Evolutionary conservation across 2,113 vertebrate genomes (phyloP).

Genomic region (Cyprinus carpio): DNA sequence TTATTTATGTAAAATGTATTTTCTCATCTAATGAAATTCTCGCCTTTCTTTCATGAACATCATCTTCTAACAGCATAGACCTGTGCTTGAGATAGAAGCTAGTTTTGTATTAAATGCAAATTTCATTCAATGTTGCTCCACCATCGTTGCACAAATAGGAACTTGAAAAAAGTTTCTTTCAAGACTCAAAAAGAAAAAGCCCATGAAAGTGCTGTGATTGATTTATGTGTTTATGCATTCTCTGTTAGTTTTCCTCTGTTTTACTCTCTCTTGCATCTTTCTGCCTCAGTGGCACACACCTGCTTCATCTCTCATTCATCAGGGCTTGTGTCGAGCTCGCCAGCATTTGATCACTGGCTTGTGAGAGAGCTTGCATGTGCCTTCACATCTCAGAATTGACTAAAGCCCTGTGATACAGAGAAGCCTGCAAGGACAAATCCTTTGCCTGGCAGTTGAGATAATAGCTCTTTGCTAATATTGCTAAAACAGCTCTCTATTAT

Average conservation of each 20-base stretch:
- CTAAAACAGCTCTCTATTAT: not conserved
- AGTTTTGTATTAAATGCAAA: not conserved
- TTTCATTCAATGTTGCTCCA: not conserved
- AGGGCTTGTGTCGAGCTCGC: not conserved
- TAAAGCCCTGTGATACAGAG: not conserved
- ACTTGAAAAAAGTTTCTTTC: not conserved
- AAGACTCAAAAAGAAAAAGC: not conserved
- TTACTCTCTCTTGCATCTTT: not conserved
- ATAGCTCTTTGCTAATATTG: not conserved
- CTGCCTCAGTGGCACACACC: slow-evolving; percentile 13
- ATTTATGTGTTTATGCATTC: slow-evolving; percentile 21
- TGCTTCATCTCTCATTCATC: slow-evolving; percentile 34
- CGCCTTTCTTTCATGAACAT: not conserved
- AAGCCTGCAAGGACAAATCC: not conserved
- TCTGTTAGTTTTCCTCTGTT: not conserved
- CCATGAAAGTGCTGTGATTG: slow-evolving; percentile 6
- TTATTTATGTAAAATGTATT: not conserved
- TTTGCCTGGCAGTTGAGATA: not conserved
- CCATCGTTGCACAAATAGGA: not conserved
- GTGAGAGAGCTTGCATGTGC: slow-evolving; percentile 29
- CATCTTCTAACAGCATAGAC: not conserved
- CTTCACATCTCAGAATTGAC: slow-evolving; percentile 29
- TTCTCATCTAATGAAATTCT: not conserved
- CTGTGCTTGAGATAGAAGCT: not conserved
- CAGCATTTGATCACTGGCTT: slow-evolving; percentile 16